phyloP scores from a whole-genome alignment of 92 coral and sea anemone species.

The Epizoanthus rinbou region DNA sequence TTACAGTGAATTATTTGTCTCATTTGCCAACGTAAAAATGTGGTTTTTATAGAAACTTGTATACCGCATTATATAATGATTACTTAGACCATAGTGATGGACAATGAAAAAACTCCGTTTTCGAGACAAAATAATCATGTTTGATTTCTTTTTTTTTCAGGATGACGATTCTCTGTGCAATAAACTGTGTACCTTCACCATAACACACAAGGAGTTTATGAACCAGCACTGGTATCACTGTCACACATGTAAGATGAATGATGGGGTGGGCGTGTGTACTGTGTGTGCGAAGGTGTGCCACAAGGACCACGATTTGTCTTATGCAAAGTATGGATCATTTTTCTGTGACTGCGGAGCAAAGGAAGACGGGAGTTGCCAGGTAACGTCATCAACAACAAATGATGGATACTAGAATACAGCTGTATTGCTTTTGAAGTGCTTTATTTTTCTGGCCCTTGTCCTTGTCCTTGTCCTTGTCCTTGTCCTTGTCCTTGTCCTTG shows the following conservation, averaged over 20 bases:
- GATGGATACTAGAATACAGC: background rate
- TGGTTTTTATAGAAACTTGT: background rate
- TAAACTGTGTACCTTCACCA: slow-evolving; percentile 95
- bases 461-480: no score
- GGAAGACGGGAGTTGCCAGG: slow-evolving; percentile 97
- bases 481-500: no score
- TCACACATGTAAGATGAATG: slow-evolving; percentile 98
- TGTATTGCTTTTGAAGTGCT: background rate
- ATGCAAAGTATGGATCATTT: slow-evolving; percentile 97
- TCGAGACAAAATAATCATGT: background rate
- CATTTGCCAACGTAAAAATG: no score
- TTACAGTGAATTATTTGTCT: no score
- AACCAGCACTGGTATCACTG: slow-evolving; percentile 99
- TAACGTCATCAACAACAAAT: slow-evolving; percentile 20
- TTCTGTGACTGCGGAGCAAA: slow-evolving; percentile 99
- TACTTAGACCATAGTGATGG: background rate
- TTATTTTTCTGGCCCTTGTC: background rate
- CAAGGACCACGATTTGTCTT: slow-evolving; percentile 94
- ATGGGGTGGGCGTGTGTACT: slow-evolving; percentile 98
- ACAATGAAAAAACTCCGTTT: background rate
- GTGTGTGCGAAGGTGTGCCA: slow-evolving; percentile 98
- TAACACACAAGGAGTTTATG: slow-evolving; percentile 97
- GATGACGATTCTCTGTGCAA: slow-evolving; percentile 96
- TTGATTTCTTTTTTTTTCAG: slow-evolving; percentile 43
- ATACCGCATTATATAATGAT: background rate